Percentiles rank a stretch among this genome's conserved stretches.
Conservation (phyloP, 2,113 vertebrate species). For the Epinephelus cyanopodus region DNA sequence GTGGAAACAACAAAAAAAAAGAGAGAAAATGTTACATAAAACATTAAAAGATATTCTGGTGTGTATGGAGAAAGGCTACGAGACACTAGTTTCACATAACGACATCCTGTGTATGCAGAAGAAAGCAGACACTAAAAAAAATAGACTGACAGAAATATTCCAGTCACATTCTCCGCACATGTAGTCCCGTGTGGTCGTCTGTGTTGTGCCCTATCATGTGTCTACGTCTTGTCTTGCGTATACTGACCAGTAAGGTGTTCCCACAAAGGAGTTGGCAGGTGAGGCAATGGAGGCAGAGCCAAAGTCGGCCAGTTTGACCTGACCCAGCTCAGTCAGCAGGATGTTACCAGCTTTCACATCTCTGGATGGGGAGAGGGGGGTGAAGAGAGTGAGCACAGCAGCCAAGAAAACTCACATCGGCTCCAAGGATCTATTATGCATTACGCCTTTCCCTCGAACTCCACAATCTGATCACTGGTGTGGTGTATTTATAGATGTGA, state of each 20-base stretch:
- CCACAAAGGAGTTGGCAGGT: conserved; percentile 99
- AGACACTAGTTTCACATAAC: too few species aligned
- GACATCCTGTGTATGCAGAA: neutral
- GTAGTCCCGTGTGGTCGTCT: neutral
- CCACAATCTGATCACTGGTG: neutral
- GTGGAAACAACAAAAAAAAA: too few species aligned
- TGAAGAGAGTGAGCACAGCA: neutral
- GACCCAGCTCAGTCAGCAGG: conserved; percentile 97
- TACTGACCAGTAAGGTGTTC: conserved; percentile 98
- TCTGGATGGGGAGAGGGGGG: conserved; percentile 77
- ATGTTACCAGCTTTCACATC: conserved; percentile 99
- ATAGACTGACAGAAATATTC: neutral
- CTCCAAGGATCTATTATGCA: neutral
- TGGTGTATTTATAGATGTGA: neutral
- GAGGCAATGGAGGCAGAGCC: conserved; percentile 98
- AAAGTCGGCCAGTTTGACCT: conserved; percentile 98
- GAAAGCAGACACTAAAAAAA: neutral
- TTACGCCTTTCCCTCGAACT: neutral
- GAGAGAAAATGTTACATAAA: too few species aligned
- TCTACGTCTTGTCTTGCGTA: neutral
- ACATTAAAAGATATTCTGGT: too few species aligned
- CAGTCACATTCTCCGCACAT: neutral
- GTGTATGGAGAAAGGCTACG: too few species aligned
- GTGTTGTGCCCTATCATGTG: neutral
- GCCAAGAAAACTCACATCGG: neutral